These are phyloP conservation scores for Hypanus sabinus DNA, from an alignment of 2,113 vertebrate genomes.

Conservation along the genomic window DNA sequence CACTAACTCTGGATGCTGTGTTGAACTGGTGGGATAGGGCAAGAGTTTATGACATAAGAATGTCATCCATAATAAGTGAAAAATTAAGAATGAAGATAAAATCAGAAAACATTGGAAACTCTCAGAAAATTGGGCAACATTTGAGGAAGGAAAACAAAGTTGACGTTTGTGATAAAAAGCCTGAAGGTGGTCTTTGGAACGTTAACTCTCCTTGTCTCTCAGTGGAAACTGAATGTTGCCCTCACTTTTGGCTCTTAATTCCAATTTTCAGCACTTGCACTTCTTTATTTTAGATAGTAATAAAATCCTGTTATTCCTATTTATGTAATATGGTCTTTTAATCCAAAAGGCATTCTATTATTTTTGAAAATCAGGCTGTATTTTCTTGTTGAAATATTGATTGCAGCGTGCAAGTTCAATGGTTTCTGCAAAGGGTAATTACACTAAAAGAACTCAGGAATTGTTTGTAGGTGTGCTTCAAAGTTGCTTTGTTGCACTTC, in stretches of 20 bases:
- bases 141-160: too few relatives aligned
- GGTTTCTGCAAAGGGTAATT: not conserved
- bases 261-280: too few relatives aligned
- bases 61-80: not conserved
- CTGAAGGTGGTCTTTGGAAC: too few relatives aligned
- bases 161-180: too few relatives aligned
- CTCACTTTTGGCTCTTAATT: too few relatives aligned
- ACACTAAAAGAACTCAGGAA: not conserved
- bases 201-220: too few relatives aligned
- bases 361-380: not conserved
- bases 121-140: too few relatives aligned
- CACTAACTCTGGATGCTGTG: too few relatives aligned
- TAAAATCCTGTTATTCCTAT: not conserved
- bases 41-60: too few relatives aligned
- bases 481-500: not conserved
- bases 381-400: not conserved
- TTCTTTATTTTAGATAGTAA: not conserved
- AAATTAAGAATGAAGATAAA: not conserved
- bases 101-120: too few relatives aligned
- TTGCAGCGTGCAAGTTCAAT: not conserved
- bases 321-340: not conserved
- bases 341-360: not conserved
- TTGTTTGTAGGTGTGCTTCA: not conserved
- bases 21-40: too few relatives aligned
- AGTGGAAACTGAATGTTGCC: too few relatives aligned